A percentile compares a stretch with the other conserved stretches of the same genome.
Evolutionary conservation across 2,888 invertebrate species (phyloP).

Genomic region (Seira ritae): DNA sequence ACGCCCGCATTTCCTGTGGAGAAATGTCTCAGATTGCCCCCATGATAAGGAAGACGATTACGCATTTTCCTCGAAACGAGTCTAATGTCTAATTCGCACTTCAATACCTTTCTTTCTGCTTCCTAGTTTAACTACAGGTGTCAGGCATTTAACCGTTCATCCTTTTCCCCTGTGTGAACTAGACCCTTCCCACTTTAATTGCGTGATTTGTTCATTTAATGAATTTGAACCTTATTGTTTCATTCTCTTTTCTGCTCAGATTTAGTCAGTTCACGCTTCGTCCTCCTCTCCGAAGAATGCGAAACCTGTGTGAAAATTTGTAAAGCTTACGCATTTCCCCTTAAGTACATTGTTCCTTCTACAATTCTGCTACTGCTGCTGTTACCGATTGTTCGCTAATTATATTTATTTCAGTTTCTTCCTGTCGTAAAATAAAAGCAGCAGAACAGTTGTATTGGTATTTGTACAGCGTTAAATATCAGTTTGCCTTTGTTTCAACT

Average conservation of each 20-base stretch:
- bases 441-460: neutral
- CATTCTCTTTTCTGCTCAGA: neutral
- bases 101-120: no score
- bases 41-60: no score
- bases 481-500: neutral
- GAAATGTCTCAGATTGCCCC: no score
- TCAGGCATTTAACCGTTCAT: neutral
- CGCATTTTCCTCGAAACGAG: no score
- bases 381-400: neutral
- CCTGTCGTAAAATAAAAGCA: neutral
- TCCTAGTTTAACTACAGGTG: neutral
- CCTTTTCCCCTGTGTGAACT: no score
- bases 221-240: neutral
- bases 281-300: neutral
- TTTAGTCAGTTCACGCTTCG: neutral
- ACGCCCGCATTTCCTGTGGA: no score
- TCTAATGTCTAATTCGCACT: no score
- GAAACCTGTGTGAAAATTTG: neutral
- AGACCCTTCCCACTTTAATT: no score
- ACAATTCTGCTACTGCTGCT: neutral
- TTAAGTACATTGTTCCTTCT: neutral
- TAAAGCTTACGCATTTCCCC: neutral
- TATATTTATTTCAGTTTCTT: neutral
- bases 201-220: neutral
- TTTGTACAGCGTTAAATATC: no score